phyloP scores from a whole-genome alignment of 2,113 vertebrate species.

The Actenoides lindsayi region DNA sequence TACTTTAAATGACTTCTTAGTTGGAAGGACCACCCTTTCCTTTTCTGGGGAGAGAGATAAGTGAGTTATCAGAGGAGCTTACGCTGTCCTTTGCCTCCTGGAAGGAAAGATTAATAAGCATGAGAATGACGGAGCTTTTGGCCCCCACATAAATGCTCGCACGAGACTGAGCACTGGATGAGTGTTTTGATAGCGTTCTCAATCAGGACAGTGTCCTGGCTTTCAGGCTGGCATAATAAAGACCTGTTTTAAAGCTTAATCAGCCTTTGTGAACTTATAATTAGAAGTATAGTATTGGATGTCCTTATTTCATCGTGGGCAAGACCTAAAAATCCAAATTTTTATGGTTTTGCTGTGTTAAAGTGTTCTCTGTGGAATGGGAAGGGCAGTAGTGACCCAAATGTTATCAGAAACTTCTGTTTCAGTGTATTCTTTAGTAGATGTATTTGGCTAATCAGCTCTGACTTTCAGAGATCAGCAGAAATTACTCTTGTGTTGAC shows the following conservation, averaged over 20 bases:
- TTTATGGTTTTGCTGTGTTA: neutral
- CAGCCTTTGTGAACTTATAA: too few relatives aligned
- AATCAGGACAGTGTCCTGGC: neutral
- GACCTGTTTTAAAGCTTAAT: neutral
- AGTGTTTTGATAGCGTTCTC: neutral
- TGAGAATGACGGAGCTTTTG: constrained; percentile 1
- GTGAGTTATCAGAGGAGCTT: constrained; percentile 37
- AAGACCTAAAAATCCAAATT: constrained; percentile 10
- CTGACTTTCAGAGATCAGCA: constrained; percentile 62
- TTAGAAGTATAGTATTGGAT: neutral
- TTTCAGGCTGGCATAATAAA: neutral
- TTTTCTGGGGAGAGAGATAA: constrained; percentile 59
- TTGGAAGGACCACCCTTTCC: constrained; percentile 45
- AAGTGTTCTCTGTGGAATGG: neutral
- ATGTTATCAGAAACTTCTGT: constrained; percentile 29
- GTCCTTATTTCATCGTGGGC: neutral
- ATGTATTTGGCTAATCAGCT: constrained; percentile 55
- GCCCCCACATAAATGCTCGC: neutral
- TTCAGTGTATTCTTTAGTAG: constrained; percentile 53
- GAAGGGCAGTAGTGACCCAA: neutral
- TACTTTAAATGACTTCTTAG: neutral
- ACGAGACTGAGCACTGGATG: neutral
- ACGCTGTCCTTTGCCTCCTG: neutral
- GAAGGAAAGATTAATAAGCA: constrained; percentile 40
- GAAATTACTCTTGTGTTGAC: constrained; percentile 60